These are phyloP conservation scores for Orcinus orca DNA, from an alignment of 2,113 vertebrate species.

Conservation along the genomic window DNA sequence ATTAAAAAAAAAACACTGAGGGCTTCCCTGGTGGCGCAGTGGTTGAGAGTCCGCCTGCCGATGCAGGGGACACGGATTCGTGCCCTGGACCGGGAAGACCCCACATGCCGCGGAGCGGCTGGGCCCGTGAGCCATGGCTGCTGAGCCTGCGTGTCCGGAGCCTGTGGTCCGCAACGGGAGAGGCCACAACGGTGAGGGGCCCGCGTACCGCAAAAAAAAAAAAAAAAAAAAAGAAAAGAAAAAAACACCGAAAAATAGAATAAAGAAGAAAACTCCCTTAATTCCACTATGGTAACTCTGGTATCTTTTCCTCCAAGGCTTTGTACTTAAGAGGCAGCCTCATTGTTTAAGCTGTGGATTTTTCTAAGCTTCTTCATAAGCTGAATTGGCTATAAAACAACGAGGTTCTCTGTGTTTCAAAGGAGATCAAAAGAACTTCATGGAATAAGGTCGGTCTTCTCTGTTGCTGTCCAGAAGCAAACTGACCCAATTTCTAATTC, in stretches of 20 bases:
- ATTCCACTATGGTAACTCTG: neutral
- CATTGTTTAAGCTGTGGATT: conserved; percentile 35
- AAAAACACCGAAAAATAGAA: conserved; percentile 33
- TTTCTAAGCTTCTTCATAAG: conserved; percentile 30
- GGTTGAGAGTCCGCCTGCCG: too few species aligned
- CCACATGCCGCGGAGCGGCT: too few species aligned
- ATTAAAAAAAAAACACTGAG: neutral
- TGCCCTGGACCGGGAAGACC: too few species aligned
- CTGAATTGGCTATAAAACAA: neutral
- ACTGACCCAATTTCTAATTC: conserved; percentile 59
- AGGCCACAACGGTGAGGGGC: too few species aligned
- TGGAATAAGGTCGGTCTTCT: conserved; percentile 28
- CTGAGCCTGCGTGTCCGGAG: too few species aligned
- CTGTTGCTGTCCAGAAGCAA: neutral
- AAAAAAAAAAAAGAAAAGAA: conserved; percentile 22
- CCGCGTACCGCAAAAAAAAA: too few species aligned
- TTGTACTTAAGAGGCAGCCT: conserved; percentile 5
- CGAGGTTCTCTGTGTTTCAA: conserved; percentile 19
- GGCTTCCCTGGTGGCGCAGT: too few species aligned
- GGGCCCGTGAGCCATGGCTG: too few species aligned
- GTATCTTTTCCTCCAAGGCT: neutral
- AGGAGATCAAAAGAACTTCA: conserved; percentile 27
- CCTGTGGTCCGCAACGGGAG: too few species aligned
- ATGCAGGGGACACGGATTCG: too few species aligned
- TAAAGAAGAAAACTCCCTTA: neutral